These are phyloP conservation scores for Corythornis vintsioides DNA, from an alignment of 2,113 vertebrate species.

Conservation along the genomic window DNA sequence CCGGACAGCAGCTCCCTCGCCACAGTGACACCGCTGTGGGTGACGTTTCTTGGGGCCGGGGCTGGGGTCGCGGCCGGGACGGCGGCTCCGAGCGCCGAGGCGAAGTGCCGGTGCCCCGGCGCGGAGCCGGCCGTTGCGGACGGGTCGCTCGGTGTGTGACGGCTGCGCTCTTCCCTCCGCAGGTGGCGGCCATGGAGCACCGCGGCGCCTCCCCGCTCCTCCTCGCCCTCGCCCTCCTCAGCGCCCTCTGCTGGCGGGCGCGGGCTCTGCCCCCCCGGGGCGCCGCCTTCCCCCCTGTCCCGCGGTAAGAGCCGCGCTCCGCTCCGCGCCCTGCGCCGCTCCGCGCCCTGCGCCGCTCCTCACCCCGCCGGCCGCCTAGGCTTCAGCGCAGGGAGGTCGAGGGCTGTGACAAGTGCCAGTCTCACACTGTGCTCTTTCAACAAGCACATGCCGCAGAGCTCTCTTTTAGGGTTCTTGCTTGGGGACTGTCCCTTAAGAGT, in stretches of 20 bases:
- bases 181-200: slow-evolving; percentile 82
- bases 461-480: no score
- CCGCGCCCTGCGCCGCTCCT: no score
- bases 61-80: neutral
- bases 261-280: slow-evolving; percentile 59
- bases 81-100: neutral
- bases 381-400: neutral
- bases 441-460: fast-evolving
- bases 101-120: neutral
- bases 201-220: slow-evolving; percentile 85
- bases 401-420: neutral
- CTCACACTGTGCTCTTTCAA: neutral
- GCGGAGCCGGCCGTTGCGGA: neutral
- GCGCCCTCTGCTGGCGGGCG: slow-evolving; percentile 81
- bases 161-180: slow-evolving; percentile 33
- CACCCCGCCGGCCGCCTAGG: neutral
- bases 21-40: neutral
- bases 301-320: slow-evolving; percentile 77
- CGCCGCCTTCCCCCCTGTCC: neutral
- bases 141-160: neutral
- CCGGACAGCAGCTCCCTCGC: neutral
- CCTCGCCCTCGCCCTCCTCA: slow-evolving; percentile 82
- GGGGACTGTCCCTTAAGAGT: fast-evolving
- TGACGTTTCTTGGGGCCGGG: neutral
- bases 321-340: no score